Evolutionary conservation across 1,140 invertebrate genomes (phyloP).

Genomic region (Coboldia fuscipes): DNA sequence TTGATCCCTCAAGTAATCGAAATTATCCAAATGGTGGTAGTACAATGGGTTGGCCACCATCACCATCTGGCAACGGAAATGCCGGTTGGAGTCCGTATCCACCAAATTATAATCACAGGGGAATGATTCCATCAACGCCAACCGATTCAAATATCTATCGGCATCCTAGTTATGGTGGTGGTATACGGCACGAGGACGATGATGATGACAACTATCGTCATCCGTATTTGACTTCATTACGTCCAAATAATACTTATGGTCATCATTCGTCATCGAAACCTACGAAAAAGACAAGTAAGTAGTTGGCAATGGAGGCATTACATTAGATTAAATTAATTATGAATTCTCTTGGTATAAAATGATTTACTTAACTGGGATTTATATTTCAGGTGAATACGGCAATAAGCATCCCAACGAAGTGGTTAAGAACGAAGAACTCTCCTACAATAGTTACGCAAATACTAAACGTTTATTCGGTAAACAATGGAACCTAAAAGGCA

Average conservation of each 20-base stretch:
- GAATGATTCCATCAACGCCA: too few relatives aligned
- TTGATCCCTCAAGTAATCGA: background rate
- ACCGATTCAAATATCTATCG: too few relatives aligned
- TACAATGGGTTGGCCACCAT: slow-evolving; percentile 10
- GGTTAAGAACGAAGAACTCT: slow-evolving; percentile 78
- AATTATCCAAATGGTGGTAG: slow-evolving; percentile 8
- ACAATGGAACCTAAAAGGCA: too few relatives aligned
- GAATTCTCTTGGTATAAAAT: slow-evolving; percentile 1
- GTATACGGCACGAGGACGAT: too few relatives aligned
- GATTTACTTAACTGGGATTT: background rate
- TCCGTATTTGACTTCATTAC: slow-evolving; percentile 6
- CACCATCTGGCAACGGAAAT: background rate
- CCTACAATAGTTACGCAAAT: slow-evolving; percentile 37
- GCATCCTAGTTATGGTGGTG: too few relatives aligned
- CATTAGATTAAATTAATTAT: background rate
- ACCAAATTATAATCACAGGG: slow-evolving; percentile 8
- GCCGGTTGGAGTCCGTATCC: background rate
- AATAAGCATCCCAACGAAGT: slow-evolving; percentile 79
- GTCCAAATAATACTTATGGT: slow-evolving; percentile 8
- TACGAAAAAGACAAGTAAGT: slow-evolving; percentile 33
- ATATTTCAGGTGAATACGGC: slow-evolving; percentile 44
- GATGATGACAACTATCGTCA: slow-evolving; percentile 4
- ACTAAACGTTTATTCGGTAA: too few relatives aligned
- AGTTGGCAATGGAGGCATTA: background rate
- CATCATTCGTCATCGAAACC: slow-evolving; percentile 19